Evolutionary conservation across 23 tunicate genomes (phyloP).

Genomic region (Styela plicata): DNA sequence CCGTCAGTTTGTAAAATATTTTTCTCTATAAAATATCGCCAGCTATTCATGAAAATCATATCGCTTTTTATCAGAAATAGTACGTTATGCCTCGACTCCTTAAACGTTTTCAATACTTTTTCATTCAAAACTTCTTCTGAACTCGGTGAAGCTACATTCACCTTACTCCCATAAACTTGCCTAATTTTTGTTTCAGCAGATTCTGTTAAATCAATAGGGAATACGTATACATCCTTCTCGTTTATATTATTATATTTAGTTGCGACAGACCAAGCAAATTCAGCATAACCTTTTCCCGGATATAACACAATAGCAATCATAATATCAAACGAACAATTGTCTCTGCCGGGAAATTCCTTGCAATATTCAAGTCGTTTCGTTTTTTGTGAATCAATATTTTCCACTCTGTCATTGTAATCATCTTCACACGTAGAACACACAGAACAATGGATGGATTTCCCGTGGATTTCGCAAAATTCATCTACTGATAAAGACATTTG

Average conservation of each 20-base stretch:
- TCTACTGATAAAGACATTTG: neutral
- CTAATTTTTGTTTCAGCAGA: neutral
- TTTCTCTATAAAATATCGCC: neutral
- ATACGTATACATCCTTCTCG: neutral
- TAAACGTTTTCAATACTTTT: neutral
- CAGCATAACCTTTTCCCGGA: neutral
- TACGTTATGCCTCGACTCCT: neutral
- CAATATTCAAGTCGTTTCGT: neutral
- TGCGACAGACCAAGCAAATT: neutral
- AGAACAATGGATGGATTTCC: neutral
- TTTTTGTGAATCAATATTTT: too few species aligned
- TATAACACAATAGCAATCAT: neutral
- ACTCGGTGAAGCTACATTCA: neutral
- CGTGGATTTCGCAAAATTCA: neutral
- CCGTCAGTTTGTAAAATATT: neutral
- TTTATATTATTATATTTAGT: neutral
- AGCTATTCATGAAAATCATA: neutral
- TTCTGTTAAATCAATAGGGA: neutral
- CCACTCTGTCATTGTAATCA: neutral
- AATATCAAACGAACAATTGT: neutral
- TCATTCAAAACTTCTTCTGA: neutral
- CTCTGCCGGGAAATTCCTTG: neutral
- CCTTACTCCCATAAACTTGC: neutral
- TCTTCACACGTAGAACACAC: neutral
- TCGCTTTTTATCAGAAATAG: neutral